Conservation (phyloP, 2,797 vertebrate genomes). For the Gallinago stenura region DNA sequence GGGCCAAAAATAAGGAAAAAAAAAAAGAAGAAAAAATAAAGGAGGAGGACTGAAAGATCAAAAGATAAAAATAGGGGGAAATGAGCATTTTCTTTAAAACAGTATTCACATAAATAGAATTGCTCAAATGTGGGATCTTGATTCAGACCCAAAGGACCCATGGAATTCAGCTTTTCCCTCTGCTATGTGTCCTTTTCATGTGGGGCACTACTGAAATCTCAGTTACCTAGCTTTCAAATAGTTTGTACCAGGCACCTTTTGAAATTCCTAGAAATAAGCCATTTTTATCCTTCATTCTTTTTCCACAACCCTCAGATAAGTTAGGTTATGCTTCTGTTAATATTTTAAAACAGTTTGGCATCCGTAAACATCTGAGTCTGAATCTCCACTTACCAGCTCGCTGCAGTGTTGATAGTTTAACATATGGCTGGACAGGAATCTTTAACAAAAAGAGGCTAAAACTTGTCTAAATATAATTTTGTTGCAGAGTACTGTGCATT, state of each 20-base stretch:
- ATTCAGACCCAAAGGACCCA: background rate
- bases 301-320: background rate
- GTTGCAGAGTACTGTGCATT: background rate
- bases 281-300: background rate
- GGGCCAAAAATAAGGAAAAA: rapidly evolving
- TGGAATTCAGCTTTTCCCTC: background rate
- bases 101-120: background rate
- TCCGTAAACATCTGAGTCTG: background rate
- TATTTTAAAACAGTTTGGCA: background rate
- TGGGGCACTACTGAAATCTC: background rate
- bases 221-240: background rate
- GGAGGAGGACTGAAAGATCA: background rate
- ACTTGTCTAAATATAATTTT: background rate
- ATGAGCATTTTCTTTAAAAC: background rate
- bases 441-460: conserved; percentile 14
- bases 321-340: background rate
- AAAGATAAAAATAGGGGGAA: background rate
- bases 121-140: background rate
- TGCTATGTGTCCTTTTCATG: background rate
- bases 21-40: background rate
- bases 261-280: background rate
- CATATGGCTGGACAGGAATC: background rate
- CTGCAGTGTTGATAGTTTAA: background rate
- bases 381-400: background rate
- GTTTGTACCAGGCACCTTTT: background rate